phyloP scores from a whole-genome alignment of 1,140 invertebrate genomes.

The Ooceraea biroi region DNA sequence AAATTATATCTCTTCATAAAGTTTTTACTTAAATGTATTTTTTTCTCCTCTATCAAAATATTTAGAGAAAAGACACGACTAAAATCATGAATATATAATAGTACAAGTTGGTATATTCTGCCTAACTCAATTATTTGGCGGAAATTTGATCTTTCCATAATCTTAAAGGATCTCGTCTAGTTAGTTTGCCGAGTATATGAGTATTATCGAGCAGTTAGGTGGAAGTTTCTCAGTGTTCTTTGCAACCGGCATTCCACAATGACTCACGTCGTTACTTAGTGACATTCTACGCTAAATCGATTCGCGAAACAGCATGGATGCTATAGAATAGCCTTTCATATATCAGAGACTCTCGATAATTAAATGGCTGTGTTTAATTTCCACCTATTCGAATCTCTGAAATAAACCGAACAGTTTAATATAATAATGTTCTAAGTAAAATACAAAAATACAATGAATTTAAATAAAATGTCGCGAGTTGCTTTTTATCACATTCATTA shows the following conservation, averaged over 20 bases:
- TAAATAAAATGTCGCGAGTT: conserved; percentile 21
- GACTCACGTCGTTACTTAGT: conserved; percentile 61
- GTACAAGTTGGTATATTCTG: neutral
- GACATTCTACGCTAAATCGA: conserved; percentile 61
- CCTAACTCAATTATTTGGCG: conserved; percentile 41
- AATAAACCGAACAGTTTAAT: conserved; percentile 27
- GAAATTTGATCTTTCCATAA: conserved; percentile 42
- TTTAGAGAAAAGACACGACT: neutral
- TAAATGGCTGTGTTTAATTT: conserved; percentile 57
- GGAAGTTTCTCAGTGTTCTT: conserved; percentile 51
- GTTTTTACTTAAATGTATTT: neutral
- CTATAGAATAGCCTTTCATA: conserved; percentile 27
- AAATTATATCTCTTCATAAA: too few species aligned
- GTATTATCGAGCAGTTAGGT: conserved; percentile 56
- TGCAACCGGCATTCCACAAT: conserved; percentile 59
- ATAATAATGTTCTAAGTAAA: conserved; percentile 12
- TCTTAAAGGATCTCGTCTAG: conserved; percentile 53
- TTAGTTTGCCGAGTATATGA: conserved; percentile 38
- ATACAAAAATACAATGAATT: conserved; percentile 5
- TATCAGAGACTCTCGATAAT: conserved; percentile 48
- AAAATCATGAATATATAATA: neutral
- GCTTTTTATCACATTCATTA: neutral
- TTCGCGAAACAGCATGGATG: conserved; percentile 54
- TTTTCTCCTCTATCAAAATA: neutral
- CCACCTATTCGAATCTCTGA: conserved; percentile 36